phyloP scores from a whole-genome alignment of 2,888 invertebrate genomes.

The Agriopis leucophaearia region DNA sequence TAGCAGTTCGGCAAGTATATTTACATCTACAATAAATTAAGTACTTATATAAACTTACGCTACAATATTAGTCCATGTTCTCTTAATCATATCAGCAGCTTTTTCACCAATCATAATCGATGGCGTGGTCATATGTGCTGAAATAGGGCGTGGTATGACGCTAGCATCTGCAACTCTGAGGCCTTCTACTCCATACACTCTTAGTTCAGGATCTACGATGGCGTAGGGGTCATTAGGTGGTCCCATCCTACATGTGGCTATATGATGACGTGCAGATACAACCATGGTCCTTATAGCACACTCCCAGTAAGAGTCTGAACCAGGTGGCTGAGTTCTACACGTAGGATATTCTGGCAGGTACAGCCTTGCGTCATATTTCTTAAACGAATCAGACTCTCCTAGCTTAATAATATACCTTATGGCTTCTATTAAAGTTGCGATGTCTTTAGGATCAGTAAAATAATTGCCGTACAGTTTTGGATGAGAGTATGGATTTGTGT shows the following conservation, averaged over 20 bases:
- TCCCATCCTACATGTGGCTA: slow-evolving; percentile 91
- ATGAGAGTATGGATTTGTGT: slow-evolving; percentile 90
- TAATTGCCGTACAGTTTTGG: slow-evolving; percentile 94
- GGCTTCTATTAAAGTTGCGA: slow-evolving; percentile 86
- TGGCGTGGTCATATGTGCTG: slow-evolving; percentile 89
- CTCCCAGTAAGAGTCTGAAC: slow-evolving; percentile 89
- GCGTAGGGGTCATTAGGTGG: slow-evolving; percentile 86
- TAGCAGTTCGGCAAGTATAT: slow-evolving; percentile 45
- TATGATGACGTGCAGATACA: slow-evolving; percentile 87
- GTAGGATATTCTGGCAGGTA: slow-evolving; percentile 83
- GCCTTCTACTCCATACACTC: slow-evolving; percentile 88
- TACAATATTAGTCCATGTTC: slow-evolving; percentile 79
- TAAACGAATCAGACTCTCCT: slow-evolving; percentile 86
- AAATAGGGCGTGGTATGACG: slow-evolving; percentile 88
- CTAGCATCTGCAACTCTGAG: slow-evolving; percentile 90
- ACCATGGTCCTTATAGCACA: slow-evolving; percentile 88
- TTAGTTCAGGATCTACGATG: slow-evolving; percentile 88
- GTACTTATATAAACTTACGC: slow-evolving; percentile 28
- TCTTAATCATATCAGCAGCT: slow-evolving; percentile 89
- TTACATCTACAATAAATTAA: slow-evolving; percentile 33
- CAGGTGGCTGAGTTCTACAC: slow-evolving; percentile 80
- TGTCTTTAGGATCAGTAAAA: slow-evolving; percentile 88
- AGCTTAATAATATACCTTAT: slow-evolving; percentile 87
- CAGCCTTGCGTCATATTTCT: slow-evolving; percentile 83
- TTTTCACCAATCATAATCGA: slow-evolving; percentile 92